Evolutionary conservation across 2,113 vertebrate species (phyloP), one percentile per base, ranked within the genome.

Genomic region (Lontra canadensis): DNA sequence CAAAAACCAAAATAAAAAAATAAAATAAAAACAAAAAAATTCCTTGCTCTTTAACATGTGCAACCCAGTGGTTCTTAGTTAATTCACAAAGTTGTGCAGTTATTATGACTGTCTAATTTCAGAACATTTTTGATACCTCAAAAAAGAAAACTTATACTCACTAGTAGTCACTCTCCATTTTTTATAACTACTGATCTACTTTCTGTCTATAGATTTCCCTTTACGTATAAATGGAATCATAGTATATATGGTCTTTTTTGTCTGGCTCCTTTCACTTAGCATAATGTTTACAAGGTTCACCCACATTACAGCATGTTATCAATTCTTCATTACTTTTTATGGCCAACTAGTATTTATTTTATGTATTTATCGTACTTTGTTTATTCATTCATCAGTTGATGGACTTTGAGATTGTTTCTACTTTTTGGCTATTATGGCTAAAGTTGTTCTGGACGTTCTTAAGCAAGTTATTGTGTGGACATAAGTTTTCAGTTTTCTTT

Each of bases 401-500:
- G 69, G 47, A 26, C 55, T 31, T 85, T 80, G 80, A 39, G 6
- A 1, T 73, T 71, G 34, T 87, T 90, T 90, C 18, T 1, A 10
- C 23, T 88, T 80, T 87, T 87, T 47, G 76, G 79, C 26, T 90
- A 44, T 85, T 95, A 44, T 52, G 47, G 76, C 39, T 73, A 65
- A 76, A 49, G 47, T n/a, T 90, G 47, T n/a, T 90, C 3, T 39
- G 8, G 88, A 61, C 49, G 89, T 92, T 93, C 26, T 73, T 44
- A 29, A 29, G 42, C 15, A 84, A 44, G 65, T 36, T 73, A 95
- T 87, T 71, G 6, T 84, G 44, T 82, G 36, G 61, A 31, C 4
- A 34, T 67, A 71, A 59, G 55, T 81, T 97, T 96, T 93, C 29
- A 67, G 13, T 65, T 94, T 47, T 88, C 31, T 96, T 79, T 78